phyloP scores from a whole-genome alignment of 2,888 invertebrate species.

The Phlogophora meticulosa region DNA sequence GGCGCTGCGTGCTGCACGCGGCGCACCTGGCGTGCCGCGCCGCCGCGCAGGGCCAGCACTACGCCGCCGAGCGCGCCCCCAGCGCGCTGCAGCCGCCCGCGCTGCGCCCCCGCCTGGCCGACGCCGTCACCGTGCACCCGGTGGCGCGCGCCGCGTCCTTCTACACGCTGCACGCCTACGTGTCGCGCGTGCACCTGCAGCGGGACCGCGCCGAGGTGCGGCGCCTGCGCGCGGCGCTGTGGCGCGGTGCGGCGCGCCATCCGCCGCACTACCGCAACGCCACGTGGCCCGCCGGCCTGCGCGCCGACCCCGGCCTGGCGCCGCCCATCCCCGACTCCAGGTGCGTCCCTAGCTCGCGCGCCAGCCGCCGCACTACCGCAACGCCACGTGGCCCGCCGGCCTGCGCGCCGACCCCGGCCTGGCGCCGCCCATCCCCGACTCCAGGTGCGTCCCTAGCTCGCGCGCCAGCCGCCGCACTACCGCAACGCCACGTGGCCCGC shows the following conservation, averaged over 20 bases:
- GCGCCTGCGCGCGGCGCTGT: slow-evolving; percentile 68
- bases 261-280: slow-evolving; percentile 91
- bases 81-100: slow-evolving; percentile 61
- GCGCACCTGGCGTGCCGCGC: slow-evolving; percentile 92
- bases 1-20: slow-evolving; percentile 95
- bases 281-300: slow-evolving; percentile 94
- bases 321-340: slow-evolving; percentile 90
- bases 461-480: slow-evolving; percentile 74
- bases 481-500: slow-evolving; percentile 95
- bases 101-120: slow-evolving; percentile 80
- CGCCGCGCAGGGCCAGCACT: slow-evolving; percentile 80
- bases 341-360: slow-evolving; percentile 77
- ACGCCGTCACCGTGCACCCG: slow-evolving; percentile 92
- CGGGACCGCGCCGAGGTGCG: slow-evolving; percentile 63
- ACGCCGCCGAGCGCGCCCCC: slow-evolving; percentile 33
- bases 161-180: slow-evolving; percentile 94
- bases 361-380: slow-evolving; percentile 86
- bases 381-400: slow-evolving; percentile 95
- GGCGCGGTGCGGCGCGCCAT: slow-evolving; percentile 71
- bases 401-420: slow-evolving; percentile 89
- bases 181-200: slow-evolving; percentile 89
- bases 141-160: slow-evolving; percentile 92
- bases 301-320: slow-evolving; percentile 88
- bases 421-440: slow-evolving; percentile 90
- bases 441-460: slow-evolving; percentile 77